Base-by-base conservation (phyloP, 2,888 invertebrate species). In the Sarcophaga variegata region DNA sequence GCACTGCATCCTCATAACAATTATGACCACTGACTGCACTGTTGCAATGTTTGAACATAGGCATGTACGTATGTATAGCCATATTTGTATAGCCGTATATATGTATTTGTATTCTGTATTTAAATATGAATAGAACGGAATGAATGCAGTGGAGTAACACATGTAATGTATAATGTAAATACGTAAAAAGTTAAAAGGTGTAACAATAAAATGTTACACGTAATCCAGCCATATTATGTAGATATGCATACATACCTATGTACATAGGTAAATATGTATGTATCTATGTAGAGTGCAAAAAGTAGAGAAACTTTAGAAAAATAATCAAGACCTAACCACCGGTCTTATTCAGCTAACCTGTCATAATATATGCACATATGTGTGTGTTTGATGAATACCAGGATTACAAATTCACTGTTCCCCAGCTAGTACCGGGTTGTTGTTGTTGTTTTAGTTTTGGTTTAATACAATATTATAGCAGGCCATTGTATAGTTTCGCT, bases 151-250 rank as follows among this genome's bases (percentile, higher is more conserved):
- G 22, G 37, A 66, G 70, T 79, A 81, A 81, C 78, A 84, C 84
- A 79, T 81, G 81, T 87, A 87, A 84, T 79, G 27, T 79, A 67
- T 75, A 83, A 71, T 79, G 78, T 71, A 76, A 87, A 84, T 84
- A 84, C 70, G 70, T 62, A 62, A 71, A 64, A 87, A 75, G 84
- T 75, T 87, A 87, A 87, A 84, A 87, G 87, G 84, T 87, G 81
- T 82, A 84, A 82, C 81, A 81, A 79, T 87, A 76, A 87, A 84
- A 79, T 81, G 71, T 81, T 83, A 70, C 75, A 70, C 47, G 47
- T 79, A 66, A 81, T 59, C 45, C 66, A 70, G 20, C 37, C 62
- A 22, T 14, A 54, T 14, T 54, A 54, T 54, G 17, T 54, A 3
- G 4, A 17, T 54, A 54, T 17, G 4, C 3, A 54, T 12, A 17